Conservation (phyloP, 2,113 vertebrate species). For the Ceyx melanurus region DNA sequence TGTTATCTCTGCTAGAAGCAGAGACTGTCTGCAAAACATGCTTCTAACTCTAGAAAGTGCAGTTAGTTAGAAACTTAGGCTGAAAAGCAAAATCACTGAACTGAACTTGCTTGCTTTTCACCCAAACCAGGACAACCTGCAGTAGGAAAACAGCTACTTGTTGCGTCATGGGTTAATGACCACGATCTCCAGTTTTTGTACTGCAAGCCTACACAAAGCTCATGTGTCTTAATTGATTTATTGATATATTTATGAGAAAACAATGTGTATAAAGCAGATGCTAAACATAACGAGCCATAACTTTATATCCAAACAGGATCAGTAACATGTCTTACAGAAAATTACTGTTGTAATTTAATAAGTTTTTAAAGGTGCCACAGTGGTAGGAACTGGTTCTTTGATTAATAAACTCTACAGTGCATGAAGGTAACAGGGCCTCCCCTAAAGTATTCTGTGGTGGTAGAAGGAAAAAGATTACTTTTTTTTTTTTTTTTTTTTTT, state of each 20-base stretch:
- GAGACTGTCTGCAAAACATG: too few species aligned
- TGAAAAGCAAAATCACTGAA: too few species aligned
- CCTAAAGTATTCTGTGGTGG: background rate
- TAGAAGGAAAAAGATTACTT: background rate
- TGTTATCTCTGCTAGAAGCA: too few species aligned
- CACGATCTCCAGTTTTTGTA: constrained; percentile 11
- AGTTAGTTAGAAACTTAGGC: too few species aligned
- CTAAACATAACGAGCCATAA: constrained; percentile 54
- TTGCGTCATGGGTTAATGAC: background rate
- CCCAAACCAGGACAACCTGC: too few species aligned
- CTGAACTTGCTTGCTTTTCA: too few species aligned
- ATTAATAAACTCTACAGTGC: background rate
- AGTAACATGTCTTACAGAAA: constrained; percentile 34
- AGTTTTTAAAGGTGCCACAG: background rate
- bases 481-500: background rate
- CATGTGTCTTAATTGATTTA: constrained; percentile 65
- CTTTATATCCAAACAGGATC: constrained; percentile 50
- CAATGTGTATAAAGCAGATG: constrained; percentile 62
- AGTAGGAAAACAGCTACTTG: background rate
- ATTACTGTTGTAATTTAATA: constrained; percentile 46
- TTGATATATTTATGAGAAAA: constrained; percentile 71
- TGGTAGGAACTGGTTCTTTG: background rate
- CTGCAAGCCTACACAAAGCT: background rate
- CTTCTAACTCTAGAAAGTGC: too few species aligned
- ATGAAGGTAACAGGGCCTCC: background rate